Conservation (phyloP, 2,888 invertebrate species). For the Hirudinaria manillensis region DNA sequence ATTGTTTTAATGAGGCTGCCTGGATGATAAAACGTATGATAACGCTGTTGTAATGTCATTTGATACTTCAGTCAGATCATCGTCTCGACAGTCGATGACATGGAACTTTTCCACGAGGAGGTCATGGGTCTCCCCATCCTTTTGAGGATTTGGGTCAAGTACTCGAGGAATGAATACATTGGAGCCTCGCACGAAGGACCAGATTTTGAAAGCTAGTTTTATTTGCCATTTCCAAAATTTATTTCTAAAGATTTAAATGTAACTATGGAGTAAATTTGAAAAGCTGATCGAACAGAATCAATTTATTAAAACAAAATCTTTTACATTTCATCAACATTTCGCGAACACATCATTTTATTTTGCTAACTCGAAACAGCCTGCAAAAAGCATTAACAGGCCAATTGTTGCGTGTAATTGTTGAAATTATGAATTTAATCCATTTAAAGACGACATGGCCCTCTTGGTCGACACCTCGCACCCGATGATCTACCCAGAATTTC, state of each 20-base stretch:
- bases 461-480: slow-evolving; percentile 42
- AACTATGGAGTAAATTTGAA: neutral
- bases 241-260: neutral
- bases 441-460: slow-evolving; percentile 41
- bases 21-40: too few species aligned
- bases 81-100: slow-evolving; percentile 30
- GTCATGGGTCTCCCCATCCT: slow-evolving; percentile 31
- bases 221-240: neutral
- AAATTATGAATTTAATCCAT: neutral
- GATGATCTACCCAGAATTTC: slow-evolving; percentile 40
- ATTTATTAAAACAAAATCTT: too few species aligned
- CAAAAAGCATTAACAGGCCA: too few species aligned
- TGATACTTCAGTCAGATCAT: slow-evolving; percentile 27
- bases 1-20: too few species aligned
- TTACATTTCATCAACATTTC: too few species aligned
- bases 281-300: too few species aligned
- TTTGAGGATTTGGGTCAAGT: slow-evolving; percentile 29
- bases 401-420: too few species aligned
- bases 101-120: slow-evolving; percentile 32
- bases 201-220: slow-evolving; percentile 28
- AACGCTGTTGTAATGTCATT: neutral
- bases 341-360: too few species aligned
- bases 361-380: too few species aligned
- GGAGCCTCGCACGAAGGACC: slow-evolving; percentile 32
- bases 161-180: slow-evolving; percentile 31